Base-by-base conservation (phyloP, 2,888 invertebrate genomes). In the Hyles lineata region DNA sequence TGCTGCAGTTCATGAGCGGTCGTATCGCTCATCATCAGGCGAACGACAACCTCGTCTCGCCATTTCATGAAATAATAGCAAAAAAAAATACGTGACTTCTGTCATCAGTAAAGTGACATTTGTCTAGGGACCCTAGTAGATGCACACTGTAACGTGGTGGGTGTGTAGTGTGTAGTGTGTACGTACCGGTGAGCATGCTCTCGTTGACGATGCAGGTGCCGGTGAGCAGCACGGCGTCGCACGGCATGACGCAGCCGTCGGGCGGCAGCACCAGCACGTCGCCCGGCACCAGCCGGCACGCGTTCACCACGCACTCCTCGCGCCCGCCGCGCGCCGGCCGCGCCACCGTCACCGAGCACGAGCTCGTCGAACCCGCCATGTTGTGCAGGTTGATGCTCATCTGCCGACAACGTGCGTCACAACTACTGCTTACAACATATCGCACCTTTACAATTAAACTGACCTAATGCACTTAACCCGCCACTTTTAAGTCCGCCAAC, bases 161-260 rank as follows among this genome's bases (percentile, higher is more conserved):
- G 43, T 2, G 11, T 11, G 11, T 2, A 11, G 43, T n/a, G 11
- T 11, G 43, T 29, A 5, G 29, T 29, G 55, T n/a, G 55, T 55
- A 7, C 6, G 1, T 87, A 97, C 98, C 98, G 76, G 99, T 99
- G 5, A 99, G 96, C 97, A 98, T 98, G 85, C 98, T 98, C 91
- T 99, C 99, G 87, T 99, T 98, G 74, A 99, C 98, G 80, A 99
- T 98, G 84, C 98, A 98, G 61, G 97, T 97, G 62, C 99, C 99
- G 29, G 97, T 96, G 29, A 98, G 93, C 35, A 99, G 93, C 77
- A 98, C 96, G 15, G 98, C 98, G 88, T 99, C 99, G 90, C 97
- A 97, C 1, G 96, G 96, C 95, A 98, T 96, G 19, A 96, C 93
- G 85, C 97, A 97, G 70, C 98, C 98, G 80, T 96, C 95, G 5